Conservation (phyloP, 1,140 invertebrate genomes). For the Cotesia typhae region DNA sequence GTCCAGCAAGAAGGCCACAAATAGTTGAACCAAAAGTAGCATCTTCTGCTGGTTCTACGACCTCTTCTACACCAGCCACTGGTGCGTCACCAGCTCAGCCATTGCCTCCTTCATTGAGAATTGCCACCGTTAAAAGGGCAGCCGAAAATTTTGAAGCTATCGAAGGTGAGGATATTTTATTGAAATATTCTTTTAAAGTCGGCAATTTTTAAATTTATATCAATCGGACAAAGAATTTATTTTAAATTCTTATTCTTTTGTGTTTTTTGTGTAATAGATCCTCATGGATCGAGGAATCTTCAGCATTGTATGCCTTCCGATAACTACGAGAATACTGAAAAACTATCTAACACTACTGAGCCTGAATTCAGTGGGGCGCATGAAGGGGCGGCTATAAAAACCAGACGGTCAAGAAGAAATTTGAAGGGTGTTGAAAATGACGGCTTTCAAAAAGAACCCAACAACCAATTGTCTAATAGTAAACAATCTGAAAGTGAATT, state of each 20-base stretch:
- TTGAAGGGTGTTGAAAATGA: constrained; percentile 71
- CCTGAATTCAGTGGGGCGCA: constrained; percentile 40
- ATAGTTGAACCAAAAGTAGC: constrained; percentile 49
- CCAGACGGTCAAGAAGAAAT: constrained; percentile 52
- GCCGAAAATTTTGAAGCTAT: constrained; percentile 56
- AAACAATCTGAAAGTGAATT: constrained; percentile 75
- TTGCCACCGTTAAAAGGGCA: constrained; percentile 51
- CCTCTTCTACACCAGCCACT: constrained; percentile 18
- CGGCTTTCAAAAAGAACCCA: constrained; percentile 67
- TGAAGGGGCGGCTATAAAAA: constrained; percentile 53
- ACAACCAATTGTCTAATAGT: constrained; percentile 41
- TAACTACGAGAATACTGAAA: constrained; percentile 63
- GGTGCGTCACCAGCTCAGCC: constrained; percentile 18
- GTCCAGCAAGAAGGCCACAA: constrained; percentile 67
- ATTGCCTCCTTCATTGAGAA: constrained; percentile 42
- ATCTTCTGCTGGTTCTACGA: constrained; percentile 24
- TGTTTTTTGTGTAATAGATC: constrained; percentile 42
- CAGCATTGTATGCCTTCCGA: constrained; percentile 52
- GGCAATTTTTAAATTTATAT: constrained; percentile 21
- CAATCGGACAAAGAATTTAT: constrained; percentile 10
- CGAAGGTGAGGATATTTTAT: constrained; percentile 28
- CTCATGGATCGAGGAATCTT: constrained; percentile 47
- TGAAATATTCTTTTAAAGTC: background rate
- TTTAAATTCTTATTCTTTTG: constrained; percentile 24
- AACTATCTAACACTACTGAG: constrained; percentile 54